These are phyloP conservation scores for Fissipunctia ypsillon DNA, from an alignment of 2,888 invertebrate genomes.

Conservation along the genomic window DNA sequence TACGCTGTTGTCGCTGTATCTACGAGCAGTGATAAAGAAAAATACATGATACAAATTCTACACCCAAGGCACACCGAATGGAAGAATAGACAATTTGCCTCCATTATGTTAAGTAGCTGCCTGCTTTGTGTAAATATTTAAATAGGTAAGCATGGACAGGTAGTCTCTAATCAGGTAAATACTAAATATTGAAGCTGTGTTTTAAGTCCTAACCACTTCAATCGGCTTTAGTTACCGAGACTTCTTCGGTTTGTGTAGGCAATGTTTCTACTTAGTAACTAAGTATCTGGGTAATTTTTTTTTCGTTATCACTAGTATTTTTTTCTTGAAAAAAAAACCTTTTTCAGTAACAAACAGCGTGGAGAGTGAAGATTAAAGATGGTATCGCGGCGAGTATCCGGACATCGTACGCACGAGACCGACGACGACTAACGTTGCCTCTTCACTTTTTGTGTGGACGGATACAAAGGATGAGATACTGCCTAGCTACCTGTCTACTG, in stretches of 20 bases:
- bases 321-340: conserved; percentile 41
- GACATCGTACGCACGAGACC: conserved; percentile 71
- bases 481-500: conserved; percentile 58
- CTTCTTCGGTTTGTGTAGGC: conserved; percentile 17
- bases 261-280: conserved; percentile 20
- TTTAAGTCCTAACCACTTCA: conserved; percentile 24
- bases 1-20: conserved; percentile 57
- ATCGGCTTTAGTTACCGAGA: conserved; percentile 6
- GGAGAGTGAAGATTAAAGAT: conserved; percentile 75
- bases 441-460: conserved; percentile 64
- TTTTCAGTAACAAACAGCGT: conserved; percentile 62
- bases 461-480: conserved; percentile 71
- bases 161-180: conserved; percentile 32
- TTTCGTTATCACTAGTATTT: conserved; percentile 34
- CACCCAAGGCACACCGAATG: conserved; percentile 30
- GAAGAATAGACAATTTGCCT: conserved; percentile 50
- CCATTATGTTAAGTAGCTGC: conserved; percentile 23
- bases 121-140: conserved; percentile 48
- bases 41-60: conserved; percentile 54
- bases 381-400: conserved; percentile 68
- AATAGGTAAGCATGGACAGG: conserved; percentile 27
- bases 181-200: conserved; percentile 31
- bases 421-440: conserved; percentile 53
- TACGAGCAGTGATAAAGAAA: conserved; percentile 72
- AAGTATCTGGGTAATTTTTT: conserved; percentile 23